Conservation (phyloP, 2,888 invertebrate species). For the Aplocera efformata region DNA sequence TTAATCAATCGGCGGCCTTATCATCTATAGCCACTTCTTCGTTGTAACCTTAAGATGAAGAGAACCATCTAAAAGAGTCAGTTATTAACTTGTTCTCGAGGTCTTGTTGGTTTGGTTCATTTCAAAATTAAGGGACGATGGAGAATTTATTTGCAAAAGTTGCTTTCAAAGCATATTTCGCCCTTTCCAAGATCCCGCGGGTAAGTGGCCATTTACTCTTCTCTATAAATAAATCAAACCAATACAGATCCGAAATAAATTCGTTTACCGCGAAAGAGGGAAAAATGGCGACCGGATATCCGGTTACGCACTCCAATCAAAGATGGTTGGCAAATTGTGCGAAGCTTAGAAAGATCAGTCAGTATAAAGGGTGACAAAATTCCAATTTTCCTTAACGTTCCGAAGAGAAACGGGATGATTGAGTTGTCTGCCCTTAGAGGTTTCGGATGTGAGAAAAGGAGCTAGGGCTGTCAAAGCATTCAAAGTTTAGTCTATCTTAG, state of each 20-base stretch:
- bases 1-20: too few species aligned
- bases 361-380: conserved; percentile 64
- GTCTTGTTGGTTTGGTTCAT: too few species aligned
- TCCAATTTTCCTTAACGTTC: conserved; percentile 61
- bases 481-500: too few species aligned
- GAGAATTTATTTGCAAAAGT: too few species aligned
- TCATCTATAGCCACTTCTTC: too few species aligned
- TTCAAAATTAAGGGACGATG: too few species aligned
- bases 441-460: conserved; percentile 12
- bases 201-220: conserved; percentile 15
- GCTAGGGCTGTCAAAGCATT: conserved; percentile 19
- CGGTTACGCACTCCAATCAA: conserved; percentile 66
- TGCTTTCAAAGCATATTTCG: too few species aligned
- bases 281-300: conserved; percentile 64
- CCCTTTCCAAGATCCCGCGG: not conserved
- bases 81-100: too few species aligned
- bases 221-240: conserved; percentile 44
- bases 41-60: too few species aligned
- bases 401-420: conserved; percentile 49
- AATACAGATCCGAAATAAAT: conserved; percentile 43
- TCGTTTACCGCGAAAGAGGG: conserved; percentile 49
- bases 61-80: too few species aligned
- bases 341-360: conserved; percentile 63
- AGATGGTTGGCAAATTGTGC: conserved; percentile 63
- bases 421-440: conserved; percentile 45